A percentile compares a stretch with the other conserved stretches of the same genome.
phyloP scores from a whole-genome alignment of 1,140 invertebrate species.

The Hylyphantes graminicola region DNA sequence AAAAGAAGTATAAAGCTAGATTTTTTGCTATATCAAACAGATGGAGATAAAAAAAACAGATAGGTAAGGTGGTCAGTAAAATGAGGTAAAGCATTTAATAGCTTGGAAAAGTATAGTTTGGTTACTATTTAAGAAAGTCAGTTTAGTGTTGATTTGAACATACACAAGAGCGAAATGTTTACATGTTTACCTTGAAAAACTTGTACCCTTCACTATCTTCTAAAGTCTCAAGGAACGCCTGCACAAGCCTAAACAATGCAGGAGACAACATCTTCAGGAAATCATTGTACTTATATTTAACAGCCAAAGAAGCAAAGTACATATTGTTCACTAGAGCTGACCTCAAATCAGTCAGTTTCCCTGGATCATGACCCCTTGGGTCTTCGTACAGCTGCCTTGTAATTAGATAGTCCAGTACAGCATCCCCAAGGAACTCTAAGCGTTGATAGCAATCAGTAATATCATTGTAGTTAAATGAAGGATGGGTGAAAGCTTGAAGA shows the following conservation, averaged over 20 bases:
- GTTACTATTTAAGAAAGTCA: too few relatives aligned
- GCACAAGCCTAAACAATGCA: conserved; percentile 63
- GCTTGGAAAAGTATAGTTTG: too few relatives aligned
- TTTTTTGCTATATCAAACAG: too few relatives aligned
- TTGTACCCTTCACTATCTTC: conserved; percentile 20
- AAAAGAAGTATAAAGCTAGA: too few relatives aligned
- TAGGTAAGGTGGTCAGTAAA: too few relatives aligned
- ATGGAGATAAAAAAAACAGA: too few relatives aligned
- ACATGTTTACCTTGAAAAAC: conserved; percentile 25
- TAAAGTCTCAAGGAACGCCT: conserved; percentile 13
- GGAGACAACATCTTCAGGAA: conserved; percentile 67
- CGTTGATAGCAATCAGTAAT: conserved; percentile 74
- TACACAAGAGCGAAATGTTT: too few relatives aligned
- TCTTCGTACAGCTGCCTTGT: conserved; percentile 88
- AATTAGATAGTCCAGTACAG: conserved; percentile 86
- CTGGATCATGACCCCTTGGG: conserved; percentile 75
- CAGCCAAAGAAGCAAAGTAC: conserved; percentile 89
- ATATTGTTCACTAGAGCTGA: conserved; percentile 96
- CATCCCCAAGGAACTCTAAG: conserved; percentile 75
- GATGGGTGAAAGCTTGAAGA: conserved; percentile 72
- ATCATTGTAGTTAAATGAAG: conserved; percentile 71
- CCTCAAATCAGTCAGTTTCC: conserved; percentile 88
- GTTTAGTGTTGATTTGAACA: too few relatives aligned
- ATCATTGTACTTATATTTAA: conserved; percentile 80
- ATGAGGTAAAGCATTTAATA: too few relatives aligned